phyloP scores from a whole-genome alignment of 2,888 invertebrate species.

The Pecten maximus region DNA sequence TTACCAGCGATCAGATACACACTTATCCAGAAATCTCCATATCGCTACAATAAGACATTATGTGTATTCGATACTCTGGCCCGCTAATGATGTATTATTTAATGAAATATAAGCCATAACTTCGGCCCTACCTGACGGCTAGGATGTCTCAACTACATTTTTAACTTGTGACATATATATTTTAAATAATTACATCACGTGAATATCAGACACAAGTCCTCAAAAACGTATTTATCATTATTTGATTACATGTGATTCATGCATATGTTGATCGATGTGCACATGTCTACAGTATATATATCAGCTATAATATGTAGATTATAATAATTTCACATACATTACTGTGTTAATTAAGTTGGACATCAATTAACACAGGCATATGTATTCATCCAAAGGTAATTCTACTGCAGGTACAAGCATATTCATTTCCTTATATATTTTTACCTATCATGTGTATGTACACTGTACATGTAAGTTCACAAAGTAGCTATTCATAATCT shows the following conservation, averaged over 20 bases:
- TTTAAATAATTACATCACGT: background rate
- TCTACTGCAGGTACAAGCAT: background rate
- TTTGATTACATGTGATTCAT: background rate
- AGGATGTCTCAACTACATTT: background rate
- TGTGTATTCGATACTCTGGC: background rate
- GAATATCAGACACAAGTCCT: background rate
- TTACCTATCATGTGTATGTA: too few relatives aligned
- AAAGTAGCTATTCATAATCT: too few relatives aligned
- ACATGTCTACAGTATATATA: background rate
- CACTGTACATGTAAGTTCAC: too few relatives aligned
- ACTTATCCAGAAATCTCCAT: background rate
- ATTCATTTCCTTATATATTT: too few relatives aligned
- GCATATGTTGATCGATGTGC: background rate
- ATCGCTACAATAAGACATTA: background rate
- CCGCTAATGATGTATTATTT: conserved; percentile 27
- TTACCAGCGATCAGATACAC: conserved; percentile 6
- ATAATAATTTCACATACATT: background rate
- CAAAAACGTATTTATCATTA: conserved; percentile 25
- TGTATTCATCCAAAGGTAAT: background rate
- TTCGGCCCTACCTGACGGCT: conserved; percentile 18
- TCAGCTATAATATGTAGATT: background rate
- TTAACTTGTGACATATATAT: background rate
- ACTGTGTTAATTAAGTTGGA: background rate
- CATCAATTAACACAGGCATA: background rate
- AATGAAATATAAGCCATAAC: conserved; percentile 33